A percentile compares a stretch with the other conserved stretches of the same genome.
These are phyloP conservation scores for Yponomeuta sedellus DNA, from an alignment of 2,888 invertebrate genomes.

Conservation along the genomic window DNA sequence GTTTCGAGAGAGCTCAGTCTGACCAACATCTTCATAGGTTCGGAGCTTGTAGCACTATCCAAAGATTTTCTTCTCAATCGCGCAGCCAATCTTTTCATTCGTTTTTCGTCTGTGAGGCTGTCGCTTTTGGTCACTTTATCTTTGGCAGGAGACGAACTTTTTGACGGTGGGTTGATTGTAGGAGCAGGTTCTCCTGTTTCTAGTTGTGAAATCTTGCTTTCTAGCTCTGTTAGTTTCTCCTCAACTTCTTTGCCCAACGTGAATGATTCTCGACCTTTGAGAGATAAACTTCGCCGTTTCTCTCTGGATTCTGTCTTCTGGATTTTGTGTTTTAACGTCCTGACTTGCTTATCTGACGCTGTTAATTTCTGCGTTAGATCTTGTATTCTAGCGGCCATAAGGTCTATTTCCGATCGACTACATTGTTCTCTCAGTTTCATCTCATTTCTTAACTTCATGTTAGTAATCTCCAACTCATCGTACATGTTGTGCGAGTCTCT, in stretches of 20 bases:
- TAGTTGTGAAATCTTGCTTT: slow-evolving; percentile 83
- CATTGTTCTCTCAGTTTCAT: slow-evolving; percentile 80
- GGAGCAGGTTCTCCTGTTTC: slow-evolving; percentile 72
- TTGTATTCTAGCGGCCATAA: slow-evolving; percentile 89
- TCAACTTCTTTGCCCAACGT: slow-evolving; percentile 90
- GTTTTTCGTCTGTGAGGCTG: slow-evolving; percentile 63
- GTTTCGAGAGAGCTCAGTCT: slow-evolving; percentile 86
- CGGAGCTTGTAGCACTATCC: slow-evolving; percentile 86
- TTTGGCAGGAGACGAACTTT: slow-evolving; percentile 73
- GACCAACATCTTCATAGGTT: slow-evolving; percentile 87
- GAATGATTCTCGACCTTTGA: slow-evolving; percentile 89
- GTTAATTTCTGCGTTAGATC: slow-evolving; percentile 89
- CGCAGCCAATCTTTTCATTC: slow-evolving; percentile 71
- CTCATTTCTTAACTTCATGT: slow-evolving; percentile 84
- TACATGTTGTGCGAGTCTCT: slow-evolving; percentile 87
- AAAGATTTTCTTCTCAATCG: slow-evolving; percentile 83
- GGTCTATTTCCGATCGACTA: slow-evolving; percentile 82
- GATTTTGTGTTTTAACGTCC: slow-evolving; percentile 86
- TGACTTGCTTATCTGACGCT: slow-evolving; percentile 87
- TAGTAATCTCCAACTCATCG: slow-evolving; percentile 87
- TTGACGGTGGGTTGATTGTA: slow-evolving; percentile 65
- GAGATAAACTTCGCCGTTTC: slow-evolving; percentile 86
- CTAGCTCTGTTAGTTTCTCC: slow-evolving; percentile 87
- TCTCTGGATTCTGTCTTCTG: slow-evolving; percentile 86
- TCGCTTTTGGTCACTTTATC: slow-evolving; percentile 72